Evolutionary conservation across 2,113 vertebrate species (phyloP), one percentile per base, ranked within the genome.

Genomic region (Heterocephalus glaber): DNA sequence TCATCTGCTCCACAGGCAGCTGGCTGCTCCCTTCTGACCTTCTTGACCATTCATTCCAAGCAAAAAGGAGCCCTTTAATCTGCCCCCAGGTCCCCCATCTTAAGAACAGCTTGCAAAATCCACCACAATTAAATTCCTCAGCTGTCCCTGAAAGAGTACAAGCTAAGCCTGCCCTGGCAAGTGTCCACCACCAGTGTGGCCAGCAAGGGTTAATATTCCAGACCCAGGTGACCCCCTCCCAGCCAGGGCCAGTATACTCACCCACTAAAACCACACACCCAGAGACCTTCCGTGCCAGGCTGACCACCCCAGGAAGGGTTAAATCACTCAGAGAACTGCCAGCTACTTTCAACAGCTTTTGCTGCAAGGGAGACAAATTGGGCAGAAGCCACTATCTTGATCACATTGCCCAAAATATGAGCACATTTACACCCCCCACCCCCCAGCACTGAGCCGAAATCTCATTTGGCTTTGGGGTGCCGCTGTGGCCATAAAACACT

Each of bases 321-420:
- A 97, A 97, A 20, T 85, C 84, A 68, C 86, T 93, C 80, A 2
- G 44, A 89, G 41, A 92, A 84, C 92, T 92, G 89, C 87, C 20
- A 7, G 95, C 61, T 63, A 97, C 96, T 96, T 93, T 90, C 87
- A 86, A 38, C 5, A 41, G 95, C 86, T 84, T 90, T 84, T 96
- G 91, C 93, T 86, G 79, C 74, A 89, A 80, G 35, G 66, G 60
- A 93, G 89, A 86, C 72, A 88, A 58, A 74, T 0, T 90, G 87
- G 89, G 95, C 68, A 87, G 79, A 65, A 95, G 87, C 81, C 87
- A 80, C 93, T 52, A 20, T 82, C 77, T 24, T 38, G 30, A 83
- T 96, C 8, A 0, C n/a, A 52, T 33, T 70, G 38, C 90, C 92
- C 86, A 86, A 89, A 97, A 66, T 79, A 81, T 4, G 58, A 91